Evolutionary conservation across 2,888 invertebrate genomes (phyloP).

Genomic region (Gymnocheta viridis): DNA sequence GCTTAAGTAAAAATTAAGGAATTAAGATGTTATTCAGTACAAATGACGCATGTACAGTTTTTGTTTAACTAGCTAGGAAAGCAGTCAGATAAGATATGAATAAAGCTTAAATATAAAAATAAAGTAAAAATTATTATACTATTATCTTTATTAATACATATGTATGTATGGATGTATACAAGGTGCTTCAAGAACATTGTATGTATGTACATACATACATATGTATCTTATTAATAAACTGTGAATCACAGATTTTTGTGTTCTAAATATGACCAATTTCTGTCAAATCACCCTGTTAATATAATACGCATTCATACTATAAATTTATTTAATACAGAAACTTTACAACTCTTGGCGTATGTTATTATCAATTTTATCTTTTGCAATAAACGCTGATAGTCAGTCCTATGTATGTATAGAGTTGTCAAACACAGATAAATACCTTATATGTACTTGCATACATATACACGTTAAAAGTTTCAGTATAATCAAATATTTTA

Average conservation of each 20-base stretch:
- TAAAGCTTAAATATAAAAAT: neutral
- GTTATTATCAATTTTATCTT: neutral
- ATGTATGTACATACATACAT: no score
- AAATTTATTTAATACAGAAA: neutral
- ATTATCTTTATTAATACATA: constrained; percentile 3
- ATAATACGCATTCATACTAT: neutral
- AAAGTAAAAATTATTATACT: neutral
- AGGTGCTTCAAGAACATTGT: neutral
- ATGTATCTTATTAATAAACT: no score
- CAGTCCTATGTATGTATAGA: neutral
- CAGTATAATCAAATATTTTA: neutral
- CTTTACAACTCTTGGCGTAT: neutral
- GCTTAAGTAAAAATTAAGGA: neutral
- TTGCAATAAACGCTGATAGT: neutral
- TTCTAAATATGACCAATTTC: neutral
- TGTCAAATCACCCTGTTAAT: neutral
- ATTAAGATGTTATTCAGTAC: constrained; percentile 27
- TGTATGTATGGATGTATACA: neutral
- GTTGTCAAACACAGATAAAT: no score
- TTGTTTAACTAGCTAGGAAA: constrained; percentile 2
- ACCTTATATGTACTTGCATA: neutral
- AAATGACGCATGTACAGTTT: constrained; percentile 17
- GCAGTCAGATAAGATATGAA: constrained; percentile 52
- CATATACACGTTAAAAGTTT: neutral
- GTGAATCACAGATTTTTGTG: neutral